Conservation (phyloP, 2,113 vertebrate genomes). For the Bufo gargarizans region DNA sequence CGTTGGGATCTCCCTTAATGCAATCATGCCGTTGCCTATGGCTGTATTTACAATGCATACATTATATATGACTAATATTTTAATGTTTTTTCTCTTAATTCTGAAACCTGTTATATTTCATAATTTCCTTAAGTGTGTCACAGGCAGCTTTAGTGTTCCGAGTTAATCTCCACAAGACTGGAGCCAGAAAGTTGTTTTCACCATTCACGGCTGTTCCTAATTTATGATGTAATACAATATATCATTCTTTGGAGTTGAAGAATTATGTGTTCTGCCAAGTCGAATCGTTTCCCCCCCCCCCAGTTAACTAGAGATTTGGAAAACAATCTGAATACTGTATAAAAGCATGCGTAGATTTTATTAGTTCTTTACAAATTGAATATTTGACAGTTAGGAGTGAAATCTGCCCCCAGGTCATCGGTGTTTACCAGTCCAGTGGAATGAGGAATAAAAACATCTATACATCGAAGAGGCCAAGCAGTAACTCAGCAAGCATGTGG, state of each 20-base stretch:
- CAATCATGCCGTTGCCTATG: conserved; percentile 3
- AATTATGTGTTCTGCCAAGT: neutral
- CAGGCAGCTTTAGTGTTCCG: neutral
- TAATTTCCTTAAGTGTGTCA: neutral
- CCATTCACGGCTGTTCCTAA: neutral
- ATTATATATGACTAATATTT: conserved; percentile 18
- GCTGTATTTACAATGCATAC: neutral
- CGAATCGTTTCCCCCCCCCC: neutral
- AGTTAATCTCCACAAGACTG: neutral
- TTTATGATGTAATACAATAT: neutral
- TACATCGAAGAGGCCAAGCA: too few relatives aligned
- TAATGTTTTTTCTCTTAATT: conserved; percentile 19
- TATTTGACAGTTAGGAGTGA: too few relatives aligned
- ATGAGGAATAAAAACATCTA: too few relatives aligned
- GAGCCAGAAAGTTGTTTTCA: too few relatives aligned
- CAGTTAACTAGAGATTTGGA: neutral
- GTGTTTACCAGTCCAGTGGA: too few relatives aligned
- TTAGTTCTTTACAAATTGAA: too few relatives aligned
- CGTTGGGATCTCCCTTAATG: neutral
- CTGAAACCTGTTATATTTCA: neutral
- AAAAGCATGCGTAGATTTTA: too few relatives aligned
- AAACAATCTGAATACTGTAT: too few relatives aligned
- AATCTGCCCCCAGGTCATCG: too few relatives aligned
- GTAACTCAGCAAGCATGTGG: too few relatives aligned
- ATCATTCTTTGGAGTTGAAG: neutral